These are phyloP conservation scores for Lasioglossum figueresi DNA, from an alignment of 2,888 invertebrate species.

Conservation along the genomic window DNA sequence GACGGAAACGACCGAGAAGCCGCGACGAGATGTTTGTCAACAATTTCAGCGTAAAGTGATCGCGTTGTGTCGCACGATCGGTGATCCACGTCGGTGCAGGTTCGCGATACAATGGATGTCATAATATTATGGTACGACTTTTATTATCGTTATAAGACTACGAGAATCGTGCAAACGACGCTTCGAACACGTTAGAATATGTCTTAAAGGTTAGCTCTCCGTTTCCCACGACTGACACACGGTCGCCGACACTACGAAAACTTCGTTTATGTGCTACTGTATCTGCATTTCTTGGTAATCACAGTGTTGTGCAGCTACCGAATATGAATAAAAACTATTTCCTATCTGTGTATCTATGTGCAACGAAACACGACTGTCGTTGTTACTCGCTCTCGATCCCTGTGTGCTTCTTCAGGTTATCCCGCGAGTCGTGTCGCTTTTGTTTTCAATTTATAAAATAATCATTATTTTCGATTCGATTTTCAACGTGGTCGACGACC, in stretches of 20 bases:
- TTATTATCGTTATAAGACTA: conserved; percentile 49
- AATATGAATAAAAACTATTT: conserved; percentile 69
- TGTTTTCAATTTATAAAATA: too few relatives aligned
- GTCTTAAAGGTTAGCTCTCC: conserved; percentile 39
- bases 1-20: not conserved
- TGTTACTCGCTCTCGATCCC: not conserved
- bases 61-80: conserved; percentile 19
- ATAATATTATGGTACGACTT: conserved; percentile 46
- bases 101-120: conserved; percentile 23
- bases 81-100: conserved; percentile 21
- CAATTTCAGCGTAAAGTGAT: not conserved
- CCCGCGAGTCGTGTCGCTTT: too few relatives aligned
- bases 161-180: conserved; percentile 40
- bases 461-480: not conserved
- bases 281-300: conserved; percentile 69
- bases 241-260: conserved; percentile 34
- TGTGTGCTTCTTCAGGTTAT: not conserved
- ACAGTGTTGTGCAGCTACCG: conserved; percentile 68
- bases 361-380: conserved; percentile 47
- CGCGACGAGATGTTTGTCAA: conserved; percentile 16
- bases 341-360: conserved; percentile 72
- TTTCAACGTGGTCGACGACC: not conserved
- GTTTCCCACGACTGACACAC: conserved; percentile 23
- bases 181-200: conserved; percentile 30
- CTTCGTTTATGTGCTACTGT: conserved; percentile 55